phyloP scores from a whole-genome alignment of 2,888 invertebrate species.

The Dromius quadrimaculatus region DNA sequence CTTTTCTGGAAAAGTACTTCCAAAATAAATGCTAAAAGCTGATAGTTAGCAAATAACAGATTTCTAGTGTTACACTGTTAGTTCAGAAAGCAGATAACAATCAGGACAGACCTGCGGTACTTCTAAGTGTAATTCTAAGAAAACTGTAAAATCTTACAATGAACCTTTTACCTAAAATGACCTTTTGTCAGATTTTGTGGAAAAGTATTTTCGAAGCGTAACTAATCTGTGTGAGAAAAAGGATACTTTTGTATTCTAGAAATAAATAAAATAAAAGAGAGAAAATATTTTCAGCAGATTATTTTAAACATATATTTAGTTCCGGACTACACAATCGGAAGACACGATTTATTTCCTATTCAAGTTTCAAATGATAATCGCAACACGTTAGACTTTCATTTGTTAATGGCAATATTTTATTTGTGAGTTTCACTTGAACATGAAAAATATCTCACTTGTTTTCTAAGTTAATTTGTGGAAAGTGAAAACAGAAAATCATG shows the following conservation, averaged over 20 bases:
- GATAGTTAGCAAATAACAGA: too few species aligned
- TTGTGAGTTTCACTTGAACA: slow-evolving; percentile 15
- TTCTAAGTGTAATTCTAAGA: slow-evolving; percentile 12
- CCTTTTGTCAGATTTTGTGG: not conserved
- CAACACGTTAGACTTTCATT: slow-evolving; percentile 25
- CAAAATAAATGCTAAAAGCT: too few species aligned
- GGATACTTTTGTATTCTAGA: too few species aligned
- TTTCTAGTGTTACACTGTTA: too few species aligned
- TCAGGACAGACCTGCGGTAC: too few species aligned
- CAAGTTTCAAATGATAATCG: slow-evolving; percentile 7
- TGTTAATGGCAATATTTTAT: slow-evolving; percentile 12
- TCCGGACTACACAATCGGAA: slow-evolving; percentile 6
- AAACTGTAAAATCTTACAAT: not conserved
- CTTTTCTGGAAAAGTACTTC: too few species aligned
- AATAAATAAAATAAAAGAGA: too few species aligned
- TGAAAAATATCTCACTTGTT: slow-evolving; percentile 25
- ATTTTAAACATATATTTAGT: too few species aligned
- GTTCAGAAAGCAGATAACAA: too few species aligned
- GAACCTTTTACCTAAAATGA: not conserved
- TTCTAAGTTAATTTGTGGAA: not conserved
- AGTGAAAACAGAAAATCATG: slow-evolving; percentile 18
- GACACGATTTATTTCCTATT: slow-evolving; percentile 7
- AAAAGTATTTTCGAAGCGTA: not conserved
- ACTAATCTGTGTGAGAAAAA: not conserved
- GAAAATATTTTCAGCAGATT: too few species aligned